These are phyloP conservation scores for Ptychoptera contaminata DNA, from an alignment of 2,888 invertebrate genomes.

Conservation along the genomic window DNA sequence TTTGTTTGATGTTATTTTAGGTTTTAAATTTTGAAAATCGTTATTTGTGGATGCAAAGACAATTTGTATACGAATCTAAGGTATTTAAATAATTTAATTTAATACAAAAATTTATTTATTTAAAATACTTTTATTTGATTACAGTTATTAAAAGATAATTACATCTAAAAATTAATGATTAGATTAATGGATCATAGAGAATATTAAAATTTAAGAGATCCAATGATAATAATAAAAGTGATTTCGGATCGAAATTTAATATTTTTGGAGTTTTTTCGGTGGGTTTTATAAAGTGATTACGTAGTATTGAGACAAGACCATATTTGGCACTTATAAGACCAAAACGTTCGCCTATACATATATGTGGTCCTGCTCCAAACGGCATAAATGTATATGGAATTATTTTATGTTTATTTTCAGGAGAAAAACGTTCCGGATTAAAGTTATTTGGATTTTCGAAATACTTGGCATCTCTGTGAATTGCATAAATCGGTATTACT, in stretches of 20 bases:
- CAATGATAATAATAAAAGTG: slow-evolving; percentile 23
- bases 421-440: slow-evolving; percentile 27
- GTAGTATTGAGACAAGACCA: slow-evolving; percentile 24
- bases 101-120: not conserved
- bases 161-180: slow-evolving; percentile 2
- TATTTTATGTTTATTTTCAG: slow-evolving; percentile 20
- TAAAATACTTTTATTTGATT: too few species aligned
- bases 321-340: slow-evolving; percentile 26
- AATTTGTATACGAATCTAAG: too few species aligned
- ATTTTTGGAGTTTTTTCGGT: slow-evolving; percentile 18
- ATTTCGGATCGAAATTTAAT: slow-evolving; percentile 23
- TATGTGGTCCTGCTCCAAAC: slow-evolving; percentile 28
- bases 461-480: slow-evolving; percentile 27
- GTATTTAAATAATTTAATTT: too few species aligned
- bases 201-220: slow-evolving; percentile 24
- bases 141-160: not conserved
- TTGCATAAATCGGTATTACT: slow-evolving; percentile 22
- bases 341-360: slow-evolving; percentile 29
- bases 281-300: slow-evolving; percentile 23
- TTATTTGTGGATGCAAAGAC: too few species aligned
- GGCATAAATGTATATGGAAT: slow-evolving; percentile 27
- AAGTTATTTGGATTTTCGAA: slow-evolving; percentile 25
- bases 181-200: slow-evolving; percentile 17
- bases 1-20: too few species aligned
- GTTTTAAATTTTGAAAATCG: too few species aligned